phyloP scores from a whole-genome alignment of 2,888 invertebrate species.

The Dastarcus helophoroides region DNA sequence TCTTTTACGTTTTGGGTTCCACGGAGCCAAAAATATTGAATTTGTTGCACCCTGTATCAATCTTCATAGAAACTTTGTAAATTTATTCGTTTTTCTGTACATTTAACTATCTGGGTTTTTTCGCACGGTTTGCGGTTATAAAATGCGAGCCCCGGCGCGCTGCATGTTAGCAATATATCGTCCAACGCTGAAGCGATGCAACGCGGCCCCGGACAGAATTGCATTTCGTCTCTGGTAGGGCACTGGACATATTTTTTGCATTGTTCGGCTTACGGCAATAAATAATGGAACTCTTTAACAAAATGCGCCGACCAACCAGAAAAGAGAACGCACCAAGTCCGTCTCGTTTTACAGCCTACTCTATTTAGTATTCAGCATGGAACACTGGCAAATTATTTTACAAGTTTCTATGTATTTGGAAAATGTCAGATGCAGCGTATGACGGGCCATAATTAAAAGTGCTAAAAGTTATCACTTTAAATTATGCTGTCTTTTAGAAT shows the following conservation, averaged over 20 bases:
- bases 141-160: no score
- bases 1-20: no score
- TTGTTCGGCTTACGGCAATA: conserved; percentile 32
- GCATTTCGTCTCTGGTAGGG: conserved; percentile 33
- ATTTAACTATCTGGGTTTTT: no score
- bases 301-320: conserved; percentile 28
- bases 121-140: no score
- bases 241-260: conserved; percentile 35
- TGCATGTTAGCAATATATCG: no score
- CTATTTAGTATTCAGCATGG: conserved; percentile 12
- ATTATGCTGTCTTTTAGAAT: conserved; percentile 6
- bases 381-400: conserved; percentile 19
- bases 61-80: no score
- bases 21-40: no score
- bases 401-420: conserved; percentile 16
- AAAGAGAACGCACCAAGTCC: conserved; percentile 16
- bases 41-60: no score
- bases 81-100: no score
- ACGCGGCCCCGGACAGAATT: conserved; percentile 27
- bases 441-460: conserved; percentile 19
- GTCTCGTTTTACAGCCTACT: conserved; percentile 15
- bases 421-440: conserved; percentile 21
- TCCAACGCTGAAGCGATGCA: no score
- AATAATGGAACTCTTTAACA: conserved; percentile 37
- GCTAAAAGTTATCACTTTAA: conserved; percentile 18